Evolutionary conservation across 2,888 invertebrate genomes (phyloP).

Genomic region (Drosophila prostipennis): DNA sequence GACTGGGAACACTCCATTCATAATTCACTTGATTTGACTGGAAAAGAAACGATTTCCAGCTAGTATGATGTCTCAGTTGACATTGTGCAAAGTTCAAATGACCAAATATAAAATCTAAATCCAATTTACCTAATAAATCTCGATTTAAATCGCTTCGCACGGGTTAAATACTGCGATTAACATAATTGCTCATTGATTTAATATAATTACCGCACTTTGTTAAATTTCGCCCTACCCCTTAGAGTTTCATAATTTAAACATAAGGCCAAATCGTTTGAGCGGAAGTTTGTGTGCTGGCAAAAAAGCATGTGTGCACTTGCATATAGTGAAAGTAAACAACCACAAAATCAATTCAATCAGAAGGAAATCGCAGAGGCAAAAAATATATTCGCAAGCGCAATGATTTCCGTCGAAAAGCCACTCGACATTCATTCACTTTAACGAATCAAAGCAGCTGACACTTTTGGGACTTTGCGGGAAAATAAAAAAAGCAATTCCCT

Average conservation of each 20-base stretch:
- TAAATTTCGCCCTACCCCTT: not conserved
- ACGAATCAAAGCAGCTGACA: constrained; percentile 34
- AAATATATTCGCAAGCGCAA: not conserved
- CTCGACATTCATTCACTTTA: constrained; percentile 10
- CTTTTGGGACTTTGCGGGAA: constrained; percentile 10
- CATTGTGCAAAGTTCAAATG: not conserved
- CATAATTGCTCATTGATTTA: constrained; percentile 34
- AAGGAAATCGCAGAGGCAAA: not conserved
- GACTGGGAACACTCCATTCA: not conserved
- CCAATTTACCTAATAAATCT: not conserved
- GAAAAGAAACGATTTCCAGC: no score
- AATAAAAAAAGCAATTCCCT: constrained; percentile 23
- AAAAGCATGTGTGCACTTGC: constrained; percentile 1
- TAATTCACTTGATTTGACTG: not conserved
- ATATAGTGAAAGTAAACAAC: constrained; percentile 6
- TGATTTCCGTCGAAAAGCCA: constrained; percentile 4
- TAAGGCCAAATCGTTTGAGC: constrained; percentile 5
- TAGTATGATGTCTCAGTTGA: constrained; percentile 1
- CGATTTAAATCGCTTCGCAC: not conserved
- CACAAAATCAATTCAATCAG: constrained; percentile 20
- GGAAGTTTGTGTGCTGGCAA: constrained; percentile 11
- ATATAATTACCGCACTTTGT: constrained; percentile 11
- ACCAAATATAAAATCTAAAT: not conserved
- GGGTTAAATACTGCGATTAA: not conserved
- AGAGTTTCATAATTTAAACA: constrained; percentile 19